Conservation (phyloP, 1,140 invertebrate genomes). For the Leguminivora glycinivorella region DNA sequence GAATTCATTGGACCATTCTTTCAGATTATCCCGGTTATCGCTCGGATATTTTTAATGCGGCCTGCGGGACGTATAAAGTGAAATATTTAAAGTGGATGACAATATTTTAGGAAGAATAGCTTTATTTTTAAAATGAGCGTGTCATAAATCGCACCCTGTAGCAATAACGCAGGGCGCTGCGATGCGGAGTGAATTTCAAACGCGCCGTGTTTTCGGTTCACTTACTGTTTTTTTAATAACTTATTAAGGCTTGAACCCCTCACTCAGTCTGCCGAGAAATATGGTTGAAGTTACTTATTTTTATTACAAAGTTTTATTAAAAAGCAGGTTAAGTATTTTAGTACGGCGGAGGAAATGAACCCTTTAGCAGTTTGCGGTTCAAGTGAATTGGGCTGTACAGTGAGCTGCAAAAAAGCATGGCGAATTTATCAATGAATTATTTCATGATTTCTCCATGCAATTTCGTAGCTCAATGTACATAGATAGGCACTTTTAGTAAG, state of each 20-base stretch:
- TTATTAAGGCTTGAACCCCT: slow-evolving; percentile 35
- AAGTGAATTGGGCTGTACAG: too few relatives aligned
- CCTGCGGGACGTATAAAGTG: slow-evolving; percentile 68
- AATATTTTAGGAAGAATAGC: slow-evolving; percentile 76
- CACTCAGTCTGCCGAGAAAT: not conserved
- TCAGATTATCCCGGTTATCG: slow-evolving; percentile 41
- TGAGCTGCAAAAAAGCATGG: too few relatives aligned
- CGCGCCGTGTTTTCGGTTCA: slow-evolving; percentile 44
- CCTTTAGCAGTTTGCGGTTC: too few relatives aligned
- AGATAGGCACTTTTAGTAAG: too few relatives aligned
- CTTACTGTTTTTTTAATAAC: slow-evolving; percentile 46
- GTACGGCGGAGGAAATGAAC: too few relatives aligned
- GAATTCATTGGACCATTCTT: slow-evolving; percentile 37
- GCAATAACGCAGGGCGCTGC: slow-evolving; percentile 63
- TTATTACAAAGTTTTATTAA: not conserved
- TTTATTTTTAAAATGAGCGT: slow-evolving; percentile 71
- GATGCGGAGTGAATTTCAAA: slow-evolving; percentile 67
- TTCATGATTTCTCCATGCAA: too few relatives aligned
- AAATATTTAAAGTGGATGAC: slow-evolving; percentile 76
- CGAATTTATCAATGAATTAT: too few relatives aligned
- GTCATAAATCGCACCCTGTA: slow-evolving; percentile 63
- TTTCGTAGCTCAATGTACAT: too few relatives aligned
- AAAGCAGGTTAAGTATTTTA: too few relatives aligned
- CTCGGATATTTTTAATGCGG: slow-evolving; percentile 49
- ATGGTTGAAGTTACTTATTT: not conserved